Conservation (phyloP, 2,888 invertebrate genomes). For the Andrena haemorrhoa region DNA sequence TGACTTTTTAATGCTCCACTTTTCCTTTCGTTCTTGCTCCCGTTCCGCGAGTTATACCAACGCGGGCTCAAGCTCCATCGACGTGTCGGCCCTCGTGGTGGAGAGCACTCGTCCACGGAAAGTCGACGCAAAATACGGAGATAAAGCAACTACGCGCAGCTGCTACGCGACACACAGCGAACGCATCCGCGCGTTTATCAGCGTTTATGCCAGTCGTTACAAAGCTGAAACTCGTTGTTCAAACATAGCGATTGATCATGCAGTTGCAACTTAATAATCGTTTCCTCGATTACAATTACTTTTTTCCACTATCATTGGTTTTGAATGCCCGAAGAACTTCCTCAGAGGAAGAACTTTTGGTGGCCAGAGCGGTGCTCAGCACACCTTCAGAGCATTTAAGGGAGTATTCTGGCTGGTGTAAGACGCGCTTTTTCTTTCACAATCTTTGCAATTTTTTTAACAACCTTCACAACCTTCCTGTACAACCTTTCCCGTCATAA, state of each 20-base stretch:
- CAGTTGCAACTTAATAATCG: too few relatives aligned
- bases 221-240: too few relatives aligned
- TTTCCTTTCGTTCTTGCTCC: conserved; percentile 50
- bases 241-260: too few relatives aligned
- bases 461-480: too few relatives aligned
- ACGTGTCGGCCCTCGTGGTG: conserved; percentile 56
- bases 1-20: conserved; percentile 55
- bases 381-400: too few relatives aligned
- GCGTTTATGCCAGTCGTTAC: conserved; percentile 39
- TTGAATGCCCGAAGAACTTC: too few relatives aligned
- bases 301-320: not conserved
- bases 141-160: conserved; percentile 55
- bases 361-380: too few relatives aligned
- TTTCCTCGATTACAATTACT: not conserved
- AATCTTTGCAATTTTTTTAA: too few relatives aligned
- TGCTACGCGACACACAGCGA: conserved; percentile 23
- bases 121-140: conserved; percentile 61
- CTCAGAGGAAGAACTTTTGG: too few relatives aligned
- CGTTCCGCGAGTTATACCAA: conserved; percentile 57
- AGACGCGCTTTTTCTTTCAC: too few relatives aligned
- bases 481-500: too few relatives aligned
- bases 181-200: conserved; percentile 77
- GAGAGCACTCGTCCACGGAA: conserved; percentile 59
- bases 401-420: too few relatives aligned
- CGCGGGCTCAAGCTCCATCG: conserved; percentile 59